Percentiles rank a stretch among this genome's conserved stretches.
phyloP scores from a whole-genome alignment of 1,140 invertebrate species.

The Hycleus cichorii region DNA sequence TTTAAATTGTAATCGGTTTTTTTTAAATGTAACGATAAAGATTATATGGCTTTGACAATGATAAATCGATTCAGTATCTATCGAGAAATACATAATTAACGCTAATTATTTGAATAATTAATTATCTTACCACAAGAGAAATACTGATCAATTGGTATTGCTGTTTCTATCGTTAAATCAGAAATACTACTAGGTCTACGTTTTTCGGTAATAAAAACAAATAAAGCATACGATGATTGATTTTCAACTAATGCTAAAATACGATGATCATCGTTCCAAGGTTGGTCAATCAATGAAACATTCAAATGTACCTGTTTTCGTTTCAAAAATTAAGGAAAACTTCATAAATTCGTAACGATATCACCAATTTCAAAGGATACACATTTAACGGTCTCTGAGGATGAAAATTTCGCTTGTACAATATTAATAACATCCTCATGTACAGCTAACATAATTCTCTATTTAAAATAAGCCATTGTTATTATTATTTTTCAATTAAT shows the following conservation, averaged over 20 bases:
- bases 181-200: slow-evolving; percentile 56
- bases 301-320: slow-evolving; percentile 35
- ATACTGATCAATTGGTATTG: slow-evolving; percentile 65
- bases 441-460: slow-evolving; percentile 27
- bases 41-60: slow-evolving; percentile 48
- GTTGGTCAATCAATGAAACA: slow-evolving; percentile 30
- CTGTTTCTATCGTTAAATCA: slow-evolving; percentile 63
- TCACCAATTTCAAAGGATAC: slow-evolving; percentile 33
- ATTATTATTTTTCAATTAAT: not conserved
- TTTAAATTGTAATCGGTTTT: slow-evolving; percentile 53
- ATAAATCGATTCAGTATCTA: slow-evolving; percentile 48
- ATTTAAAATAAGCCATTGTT: slow-evolving; percentile 9
- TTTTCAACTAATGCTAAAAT: slow-evolving; percentile 62
- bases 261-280: slow-evolving; percentile 38
- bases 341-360: slow-evolving; percentile 2
- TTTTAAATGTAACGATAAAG: slow-evolving; percentile 52
- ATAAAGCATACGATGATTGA: slow-evolving; percentile 53
- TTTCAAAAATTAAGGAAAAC: slow-evolving; percentile 20
- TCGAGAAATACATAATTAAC: slow-evolving; percentile 12
- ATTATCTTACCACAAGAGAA: slow-evolving; percentile 62
- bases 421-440: slow-evolving; percentile 34
- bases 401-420: slow-evolving; percentile 38
- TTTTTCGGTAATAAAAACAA: slow-evolving; percentile 53
- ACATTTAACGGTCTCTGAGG: slow-evolving; percentile 34
- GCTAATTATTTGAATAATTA: not conserved